phyloP scores from a whole-genome alignment of 1,140 invertebrate species.

The Calliopsis andreniformis region DNA sequence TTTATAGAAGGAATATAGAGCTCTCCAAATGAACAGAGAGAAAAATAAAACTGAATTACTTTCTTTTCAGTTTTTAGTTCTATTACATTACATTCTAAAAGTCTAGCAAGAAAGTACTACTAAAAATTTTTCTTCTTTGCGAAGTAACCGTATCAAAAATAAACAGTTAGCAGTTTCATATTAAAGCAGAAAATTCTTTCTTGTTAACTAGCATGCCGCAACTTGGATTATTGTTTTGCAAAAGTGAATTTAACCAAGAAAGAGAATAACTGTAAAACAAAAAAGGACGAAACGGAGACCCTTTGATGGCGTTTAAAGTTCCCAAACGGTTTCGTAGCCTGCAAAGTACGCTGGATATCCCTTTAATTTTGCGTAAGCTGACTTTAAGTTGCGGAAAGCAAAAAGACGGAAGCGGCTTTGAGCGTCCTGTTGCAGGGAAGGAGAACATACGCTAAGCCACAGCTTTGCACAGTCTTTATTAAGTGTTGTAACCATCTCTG shows the following conservation, averaged over 20 bases:
- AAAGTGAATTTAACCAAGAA: background rate
- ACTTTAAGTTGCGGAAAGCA: conserved; percentile 11
- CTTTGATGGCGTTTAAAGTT: background rate
- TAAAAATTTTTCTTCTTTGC: background rate
- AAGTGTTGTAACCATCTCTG: no score
- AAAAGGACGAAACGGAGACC: conserved; percentile 2
- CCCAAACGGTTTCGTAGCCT: background rate
- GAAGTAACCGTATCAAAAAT: background rate
- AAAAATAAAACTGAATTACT: no score
- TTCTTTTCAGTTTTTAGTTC: no score
- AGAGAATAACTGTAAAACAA: background rate
- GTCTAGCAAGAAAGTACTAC: background rate
- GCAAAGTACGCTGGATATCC: conserved; percentile 33
- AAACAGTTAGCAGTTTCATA: background rate
- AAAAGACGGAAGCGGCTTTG: background rate
- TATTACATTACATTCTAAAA: no score
- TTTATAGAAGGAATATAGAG: no score
- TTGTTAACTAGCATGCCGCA: background rate
- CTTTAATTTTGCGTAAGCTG: conserved; percentile 41
- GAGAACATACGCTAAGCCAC: conserved; percentile 41
- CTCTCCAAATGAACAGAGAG: no score
- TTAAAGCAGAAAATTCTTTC: background rate
- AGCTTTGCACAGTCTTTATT: background rate
- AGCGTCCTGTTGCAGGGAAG: conserved; percentile 31
- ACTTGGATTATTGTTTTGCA: background rate